phyloP scores from a whole-genome alignment of 1,140 invertebrate genomes.

The Plodia interpunctella region DNA sequence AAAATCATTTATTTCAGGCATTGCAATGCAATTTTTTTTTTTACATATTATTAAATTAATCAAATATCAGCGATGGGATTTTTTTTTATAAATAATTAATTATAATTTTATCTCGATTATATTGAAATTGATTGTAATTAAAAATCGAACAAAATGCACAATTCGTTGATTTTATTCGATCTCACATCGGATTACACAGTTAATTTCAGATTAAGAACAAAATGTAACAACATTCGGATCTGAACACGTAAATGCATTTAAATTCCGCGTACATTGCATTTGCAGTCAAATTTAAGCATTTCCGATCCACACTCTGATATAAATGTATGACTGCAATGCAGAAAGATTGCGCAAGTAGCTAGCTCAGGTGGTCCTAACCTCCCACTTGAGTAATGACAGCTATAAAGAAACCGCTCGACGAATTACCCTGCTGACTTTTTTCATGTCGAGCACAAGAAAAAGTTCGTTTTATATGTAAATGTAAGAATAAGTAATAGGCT shows the following conservation, averaged over 20 bases:
- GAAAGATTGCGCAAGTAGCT: not conserved
- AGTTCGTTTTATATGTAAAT: conserved; percentile 7
- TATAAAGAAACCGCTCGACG: not conserved
- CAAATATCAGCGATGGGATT: no score
- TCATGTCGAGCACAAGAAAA: not conserved
- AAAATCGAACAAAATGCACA: no score
- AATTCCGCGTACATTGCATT: not conserved
- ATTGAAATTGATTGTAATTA: no score
- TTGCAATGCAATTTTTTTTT: no score
- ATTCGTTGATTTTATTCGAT: no score
- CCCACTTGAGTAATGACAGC: not conserved
- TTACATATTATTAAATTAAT: no score
- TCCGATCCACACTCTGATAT: not conserved
- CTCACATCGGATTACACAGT: no score
- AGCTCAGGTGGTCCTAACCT: not conserved
- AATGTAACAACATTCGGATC: no score
- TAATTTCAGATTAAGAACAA: no score
- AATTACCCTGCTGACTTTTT: not conserved
- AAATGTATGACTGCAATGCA: conserved; percentile 3
- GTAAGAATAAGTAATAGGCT: not conserved
- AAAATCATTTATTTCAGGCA: no score
- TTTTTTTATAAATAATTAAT: no score
- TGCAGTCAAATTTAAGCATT: not conserved
- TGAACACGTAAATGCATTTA: not conserved
- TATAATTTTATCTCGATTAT: no score